Conservation (phyloP, 2,797 vertebrate species). For the Oreortyx pictus region DNA sequence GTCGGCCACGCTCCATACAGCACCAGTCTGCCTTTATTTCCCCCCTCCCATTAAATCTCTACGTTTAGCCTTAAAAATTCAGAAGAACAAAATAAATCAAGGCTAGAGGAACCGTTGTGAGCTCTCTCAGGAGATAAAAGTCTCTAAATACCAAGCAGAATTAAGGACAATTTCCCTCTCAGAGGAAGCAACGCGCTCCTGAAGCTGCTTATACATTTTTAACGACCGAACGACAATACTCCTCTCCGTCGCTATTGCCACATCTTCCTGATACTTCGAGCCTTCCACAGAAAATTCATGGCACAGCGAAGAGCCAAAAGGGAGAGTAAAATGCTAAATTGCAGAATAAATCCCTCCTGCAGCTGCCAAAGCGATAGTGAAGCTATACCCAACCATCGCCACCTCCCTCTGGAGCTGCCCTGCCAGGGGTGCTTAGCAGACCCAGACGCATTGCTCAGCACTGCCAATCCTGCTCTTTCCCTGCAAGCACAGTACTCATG, state of each 20-base stretch:
- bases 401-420: not conserved
- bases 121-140: constrained; percentile 58
- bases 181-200: constrained; percentile 33
- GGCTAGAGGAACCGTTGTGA: not conserved
- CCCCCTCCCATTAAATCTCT: not conserved
- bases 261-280: constrained; percentile 6
- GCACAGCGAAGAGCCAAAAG: constrained; percentile 48
- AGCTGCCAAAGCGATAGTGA: not conserved
- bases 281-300: not conserved
- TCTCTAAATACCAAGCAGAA: constrained; percentile 62
- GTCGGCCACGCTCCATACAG: not conserved
- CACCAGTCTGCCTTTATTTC: not conserved
- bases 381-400: not conserved
- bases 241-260: not conserved
- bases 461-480: not conserved
- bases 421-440: not conserved
- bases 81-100: constrained; percentile 41
- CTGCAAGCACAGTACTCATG: not conserved
- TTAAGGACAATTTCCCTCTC: constrained; percentile 63
- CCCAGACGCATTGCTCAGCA: not conserved
- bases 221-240: not conserved
- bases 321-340: constrained; percentile 27
- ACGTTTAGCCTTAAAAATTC: not conserved
- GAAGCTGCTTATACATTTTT: constrained; percentile 51
- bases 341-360: not conserved